Evolutionary conservation across 2,797 vertebrate genomes (phyloP).

Genomic region (Lacerta agilis): DNA sequence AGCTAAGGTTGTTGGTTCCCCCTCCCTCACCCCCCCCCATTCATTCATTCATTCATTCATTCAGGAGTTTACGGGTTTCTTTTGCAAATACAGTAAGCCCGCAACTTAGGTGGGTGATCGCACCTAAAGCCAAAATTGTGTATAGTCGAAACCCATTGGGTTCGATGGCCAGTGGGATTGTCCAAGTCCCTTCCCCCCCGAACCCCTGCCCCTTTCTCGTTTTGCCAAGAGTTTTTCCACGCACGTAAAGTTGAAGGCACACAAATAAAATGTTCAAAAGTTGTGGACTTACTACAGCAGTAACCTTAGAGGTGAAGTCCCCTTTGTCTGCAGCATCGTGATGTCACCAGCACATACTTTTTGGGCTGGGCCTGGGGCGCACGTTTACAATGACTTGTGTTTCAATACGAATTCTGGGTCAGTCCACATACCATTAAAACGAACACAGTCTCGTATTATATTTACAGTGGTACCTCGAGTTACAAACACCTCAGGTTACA

Average conservation of each 20-base stretch:
- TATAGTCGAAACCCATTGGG: no score
- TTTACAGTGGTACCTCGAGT: neutral
- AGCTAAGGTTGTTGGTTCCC: constrained; percentile 1
- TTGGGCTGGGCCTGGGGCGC: constrained; percentile 16
- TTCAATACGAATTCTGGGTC: neutral
- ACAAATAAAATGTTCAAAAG: no score
- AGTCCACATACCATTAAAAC: neutral
- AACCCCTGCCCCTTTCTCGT: no score
- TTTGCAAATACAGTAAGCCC: constrained; percentile 11
- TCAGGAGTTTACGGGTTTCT: constrained; percentile 39
- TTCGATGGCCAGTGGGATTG: no score
- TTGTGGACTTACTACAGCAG: neutral
- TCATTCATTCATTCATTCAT: constrained; percentile 9
- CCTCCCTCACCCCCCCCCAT: neutral
- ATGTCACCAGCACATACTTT: constrained; percentile 26
- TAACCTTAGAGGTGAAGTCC: constrained; percentile 31
- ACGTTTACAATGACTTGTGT: neutral
- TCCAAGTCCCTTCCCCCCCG: no score
- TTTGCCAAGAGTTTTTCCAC: no score
- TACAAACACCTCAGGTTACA: no score
- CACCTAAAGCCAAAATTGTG: no score
- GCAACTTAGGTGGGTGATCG: no score
- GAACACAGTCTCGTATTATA: no score
- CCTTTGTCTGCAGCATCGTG: constrained; percentile 33
- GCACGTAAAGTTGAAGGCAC: no score